Base-by-base conservation (phyloP, 1,140 invertebrate genomes). In the Solen grandis region DNA sequence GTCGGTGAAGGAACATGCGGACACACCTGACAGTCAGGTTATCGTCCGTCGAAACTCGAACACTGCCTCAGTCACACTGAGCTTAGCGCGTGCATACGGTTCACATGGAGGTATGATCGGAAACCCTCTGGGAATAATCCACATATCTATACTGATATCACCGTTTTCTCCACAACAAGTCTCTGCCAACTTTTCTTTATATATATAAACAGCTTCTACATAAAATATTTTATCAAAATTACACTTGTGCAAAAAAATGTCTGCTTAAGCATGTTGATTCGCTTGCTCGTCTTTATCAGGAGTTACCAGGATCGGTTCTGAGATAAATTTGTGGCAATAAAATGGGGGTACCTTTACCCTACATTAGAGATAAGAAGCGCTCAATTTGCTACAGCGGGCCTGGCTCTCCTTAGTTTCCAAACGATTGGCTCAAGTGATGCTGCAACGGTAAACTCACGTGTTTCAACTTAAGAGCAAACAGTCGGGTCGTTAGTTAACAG, bases 161-260 rank as follows among this genome's bases (percentile, higher is more conserved):
- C 2, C 5, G 22, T 41, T 2, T n/a, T n/a, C n/a, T n/a, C n/a
- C n/a, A n/a, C n/a, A n/a, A n/a, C 36, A 2, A 27, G 5, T 25
- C 35, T 35, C 14, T 66, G 62, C 62, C 62, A 66, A 66, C 2
- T 66, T 66, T 66, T 66, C 62, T 29, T 25, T 66, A 41, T 41
- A 66, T 19, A 41, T 41, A 41, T 66, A 41, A 66, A 66, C 62
- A 66, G 38, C 62, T 5, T 25, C 36, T 66, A 41, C 50, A 66
- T 66, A 66, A 66, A 41, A 27, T 22, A 41, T 38, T 66, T 66
- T 66, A 66, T 41, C 50, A 66, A 66, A 41, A 41, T 66, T 41
- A 66, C 62, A 66, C 62, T 66, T 41, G 62, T 66, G 50, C 38
- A 38, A 41, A 27, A 25, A 13, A 41, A 41, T 66, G 1, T 25